Evolutionary conservation across 2,888 invertebrate species (phyloP), one percentile per base, ranked within the genome.

Genomic region (Griposia aprilina): DNA sequence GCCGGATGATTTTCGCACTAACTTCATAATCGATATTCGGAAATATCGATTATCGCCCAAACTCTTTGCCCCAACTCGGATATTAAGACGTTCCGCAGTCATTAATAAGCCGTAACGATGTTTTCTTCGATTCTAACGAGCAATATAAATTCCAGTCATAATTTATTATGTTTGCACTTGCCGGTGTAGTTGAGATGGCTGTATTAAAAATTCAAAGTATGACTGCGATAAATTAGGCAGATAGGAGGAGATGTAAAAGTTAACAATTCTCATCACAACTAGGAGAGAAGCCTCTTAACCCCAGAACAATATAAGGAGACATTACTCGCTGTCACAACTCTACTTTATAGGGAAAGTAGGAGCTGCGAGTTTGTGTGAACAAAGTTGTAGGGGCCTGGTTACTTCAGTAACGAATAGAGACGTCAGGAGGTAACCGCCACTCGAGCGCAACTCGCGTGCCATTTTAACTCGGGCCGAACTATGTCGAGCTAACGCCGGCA

Each of bases 251-350:
- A 90, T 91, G 93, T 93, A 93, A 95, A 95, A 96, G 95, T 96
- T 96, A 93, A 92, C 93, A 95, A 95, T 96, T 95, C 95, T 95
- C 95, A 93, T 94, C 94, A 91, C 94, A 95, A 94, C 92, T 94
- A 93, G 93, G 90, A 93, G 92, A 93, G 95, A 95, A 96, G 94
- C 96, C 96, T 96, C 96, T 96, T 96, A 96, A 95, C 95, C 96
- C 96, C 96, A 93, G 95, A 95, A 96, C 96, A 97, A 96, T 96
- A 96, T 96, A 96, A 95, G 94, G 94, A 94, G 95, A 95, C 96
- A 96, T 96, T 96, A 96, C 95, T 97, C 96, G 94, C 94, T 96
- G 96, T 96, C 97, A 96, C 95, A 96, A 95, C 93, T 96, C 94
- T 95, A 95, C 94, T 96, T 95, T 96, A 96, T 95, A 96, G 95